Evolutionary conservation across 2,888 invertebrate genomes (phyloP), one percentile per base, ranked within the genome.

Genomic region (Lepidochrysops patricia): DNA sequence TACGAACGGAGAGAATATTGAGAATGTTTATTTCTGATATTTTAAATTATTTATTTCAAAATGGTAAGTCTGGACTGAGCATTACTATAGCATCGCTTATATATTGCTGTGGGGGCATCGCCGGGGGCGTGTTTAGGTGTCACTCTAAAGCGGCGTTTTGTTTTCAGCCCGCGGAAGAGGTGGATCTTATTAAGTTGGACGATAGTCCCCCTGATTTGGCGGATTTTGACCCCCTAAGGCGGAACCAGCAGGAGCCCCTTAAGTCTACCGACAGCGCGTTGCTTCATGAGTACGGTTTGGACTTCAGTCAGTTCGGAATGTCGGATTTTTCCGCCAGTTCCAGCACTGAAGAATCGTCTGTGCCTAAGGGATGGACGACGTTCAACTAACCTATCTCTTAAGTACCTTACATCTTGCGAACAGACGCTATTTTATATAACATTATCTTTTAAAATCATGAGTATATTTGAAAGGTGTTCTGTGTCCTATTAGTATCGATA

Each of bases 221-320:
- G 77, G 84, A 84, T 71, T 87, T 87, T 68, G 88, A 89, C 75
- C 87, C 86, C 54, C 77, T 84, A 67, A 80, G 79, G 72, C 75
- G 75, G 68, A 80, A 82, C 61, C 80, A 81, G 71, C 84, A 83
- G 61, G 78, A 73, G 83, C 89, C 76, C 64, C 84, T 82, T 69
- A 69, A 74, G 2, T 78, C 84, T 4, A 75, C 85, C 62, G 94
- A 94, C 71, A 90, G 92, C 71, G 94, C 93, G 72, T 85, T 94
- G 60, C 86, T 94, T 65, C 92, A 93, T 70, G 94, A 94, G 70
- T 94, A 94, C 71, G 94, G 94, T 59, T 82, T 94, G 67, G 93
- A 94, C 79, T 94, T 94, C 66, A 87, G 87, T 66, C 80, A 80
- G 63, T 88, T 84, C 64, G 82, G 80, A 35, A 68, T 87, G 74